Evolutionary conservation across 1,140 invertebrate species (phyloP).

Genomic region (Zophobas atratus): DNA sequence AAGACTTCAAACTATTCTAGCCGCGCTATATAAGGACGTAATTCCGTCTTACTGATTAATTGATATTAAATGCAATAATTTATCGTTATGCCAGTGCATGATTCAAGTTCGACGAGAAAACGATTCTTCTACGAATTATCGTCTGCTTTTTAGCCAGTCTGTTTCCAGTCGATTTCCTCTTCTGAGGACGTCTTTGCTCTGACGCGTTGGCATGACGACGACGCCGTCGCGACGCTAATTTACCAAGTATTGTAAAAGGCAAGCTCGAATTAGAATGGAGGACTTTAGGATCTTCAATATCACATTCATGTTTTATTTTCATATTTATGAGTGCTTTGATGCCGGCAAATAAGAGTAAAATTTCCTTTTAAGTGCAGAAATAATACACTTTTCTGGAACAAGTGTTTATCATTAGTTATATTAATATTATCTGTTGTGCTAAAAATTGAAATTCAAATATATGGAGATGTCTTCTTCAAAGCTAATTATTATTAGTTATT

Average conservation of each 20-base stretch:
- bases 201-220: constrained; percentile 8
- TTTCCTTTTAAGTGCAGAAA: too few relatives aligned
- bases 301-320: not conserved
- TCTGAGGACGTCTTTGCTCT: constrained; percentile 19
- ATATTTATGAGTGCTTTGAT: too few relatives aligned
- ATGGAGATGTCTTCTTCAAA: too few relatives aligned
- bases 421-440: too few relatives aligned
- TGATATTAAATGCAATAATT: constrained; percentile 13
- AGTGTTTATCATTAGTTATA: too few relatives aligned
- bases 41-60: constrained; percentile 15
- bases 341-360: too few relatives aligned
- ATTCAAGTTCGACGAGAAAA: not conserved
- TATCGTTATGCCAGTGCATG: constrained; percentile 15
- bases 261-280: constrained; percentile 7
- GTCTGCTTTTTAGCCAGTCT: not conserved
- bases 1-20: not conserved
- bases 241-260: constrained; percentile 8
- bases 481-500: too few relatives aligned
- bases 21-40: not conserved
- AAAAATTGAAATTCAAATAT: too few relatives aligned
- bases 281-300: constrained; percentile 9
- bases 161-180: constrained; percentile 22
- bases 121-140: not conserved
- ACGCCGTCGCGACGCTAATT: constrained; percentile 28
- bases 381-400: too few relatives aligned